These are phyloP conservation scores for Neosilurus mollespiculum DNA, from an alignment of 2,797 vertebrate species.

Conservation along the genomic window DNA sequence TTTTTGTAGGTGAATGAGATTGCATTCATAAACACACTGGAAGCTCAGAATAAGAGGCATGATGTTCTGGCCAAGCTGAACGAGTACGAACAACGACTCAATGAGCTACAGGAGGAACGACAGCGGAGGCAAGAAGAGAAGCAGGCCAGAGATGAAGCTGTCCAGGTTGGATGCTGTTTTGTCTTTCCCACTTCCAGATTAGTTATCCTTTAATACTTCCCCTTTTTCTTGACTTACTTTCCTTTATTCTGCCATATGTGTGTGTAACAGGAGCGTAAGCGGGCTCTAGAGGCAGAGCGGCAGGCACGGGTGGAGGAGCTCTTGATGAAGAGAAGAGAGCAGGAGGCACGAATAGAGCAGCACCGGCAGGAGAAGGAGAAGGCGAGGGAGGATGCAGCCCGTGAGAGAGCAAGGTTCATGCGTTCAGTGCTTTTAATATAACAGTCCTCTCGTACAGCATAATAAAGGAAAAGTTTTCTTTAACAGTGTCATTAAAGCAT, in stretches of 20 bases:
- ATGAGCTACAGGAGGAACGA: slow-evolving; percentile 94
- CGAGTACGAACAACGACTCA: slow-evolving; percentile 94
- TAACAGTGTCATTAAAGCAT: background rate
- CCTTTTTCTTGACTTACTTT: background rate
- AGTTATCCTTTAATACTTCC: background rate
- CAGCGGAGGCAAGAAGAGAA: slow-evolving; percentile 96
- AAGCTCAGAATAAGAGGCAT: slow-evolving; percentile 97
- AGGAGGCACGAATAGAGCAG: slow-evolving; percentile 94
- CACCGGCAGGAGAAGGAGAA: slow-evolving; percentile 95
- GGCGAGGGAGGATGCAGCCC: slow-evolving; percentile 92
- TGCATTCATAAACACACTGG: slow-evolving; percentile 96
- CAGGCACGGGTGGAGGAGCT: slow-evolving; percentile 96
- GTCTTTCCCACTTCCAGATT: accelerated
- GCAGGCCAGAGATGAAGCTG: slow-evolving; percentile 95
- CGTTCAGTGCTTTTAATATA: background rate
- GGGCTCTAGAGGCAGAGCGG: slow-evolving; percentile 90
- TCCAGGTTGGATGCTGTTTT: slow-evolving; percentile 78
- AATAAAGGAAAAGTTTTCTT: background rate
- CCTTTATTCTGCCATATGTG: background rate
- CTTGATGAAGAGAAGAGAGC: slow-evolving; percentile 87
- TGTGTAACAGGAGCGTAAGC: slow-evolving; percentile 86
- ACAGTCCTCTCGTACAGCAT: no score
- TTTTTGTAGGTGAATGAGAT: slow-evolving; percentile 93
- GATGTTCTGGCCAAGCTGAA: slow-evolving; percentile 95
- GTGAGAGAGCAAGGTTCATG: slow-evolving; percentile 91